Evolutionary conservation across 2,888 invertebrate genomes (phyloP).

Genomic region (Caenorhabditis imperialis): DNA sequence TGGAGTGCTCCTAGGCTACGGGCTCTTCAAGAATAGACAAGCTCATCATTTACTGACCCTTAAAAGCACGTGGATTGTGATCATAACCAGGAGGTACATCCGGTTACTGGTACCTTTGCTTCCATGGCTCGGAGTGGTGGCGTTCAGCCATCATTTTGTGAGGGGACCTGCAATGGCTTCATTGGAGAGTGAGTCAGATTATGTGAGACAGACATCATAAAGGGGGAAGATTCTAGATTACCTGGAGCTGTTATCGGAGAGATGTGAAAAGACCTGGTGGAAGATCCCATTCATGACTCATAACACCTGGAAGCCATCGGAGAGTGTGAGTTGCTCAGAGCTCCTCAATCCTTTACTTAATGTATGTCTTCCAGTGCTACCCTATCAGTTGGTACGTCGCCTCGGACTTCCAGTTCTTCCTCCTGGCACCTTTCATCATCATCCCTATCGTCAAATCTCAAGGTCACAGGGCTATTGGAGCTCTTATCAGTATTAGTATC

Average conservation of each 20-base stretch:
- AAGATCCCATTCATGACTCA: constrained; percentile 50
- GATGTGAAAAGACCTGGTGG: constrained; percentile 55
- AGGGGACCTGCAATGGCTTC: no score
- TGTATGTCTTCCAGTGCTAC: constrained; percentile 25
- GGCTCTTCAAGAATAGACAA: constrained; percentile 57
- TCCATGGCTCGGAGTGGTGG: no score
- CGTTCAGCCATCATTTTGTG: no score
- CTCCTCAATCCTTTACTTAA: background rate
- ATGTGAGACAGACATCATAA: background rate
- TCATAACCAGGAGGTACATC: constrained; percentile 5
- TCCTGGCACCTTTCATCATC: constrained; percentile 42
- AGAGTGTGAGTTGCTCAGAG: constrained; percentile 19
- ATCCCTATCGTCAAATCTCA: constrained; percentile 29
- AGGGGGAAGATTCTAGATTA: constrained; percentile 6
- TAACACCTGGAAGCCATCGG: constrained; percentile 5
- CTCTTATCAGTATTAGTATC: background rate
- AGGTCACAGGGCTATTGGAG: no score
- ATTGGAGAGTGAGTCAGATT: no score
- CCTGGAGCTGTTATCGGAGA: constrained; percentile 5
- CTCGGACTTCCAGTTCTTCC: constrained; percentile 43
- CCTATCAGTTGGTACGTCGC: constrained; percentile 52
- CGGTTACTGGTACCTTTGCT: no score
- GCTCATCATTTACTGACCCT: background rate
- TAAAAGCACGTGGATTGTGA: background rate
- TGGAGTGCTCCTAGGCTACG: constrained; percentile 63